A percentile compares a stretch with the other conserved stretches of the same genome.
phyloP scores from a whole-genome alignment of 2,797 vertebrate genomes.

The Cyclura pinguis region DNA sequence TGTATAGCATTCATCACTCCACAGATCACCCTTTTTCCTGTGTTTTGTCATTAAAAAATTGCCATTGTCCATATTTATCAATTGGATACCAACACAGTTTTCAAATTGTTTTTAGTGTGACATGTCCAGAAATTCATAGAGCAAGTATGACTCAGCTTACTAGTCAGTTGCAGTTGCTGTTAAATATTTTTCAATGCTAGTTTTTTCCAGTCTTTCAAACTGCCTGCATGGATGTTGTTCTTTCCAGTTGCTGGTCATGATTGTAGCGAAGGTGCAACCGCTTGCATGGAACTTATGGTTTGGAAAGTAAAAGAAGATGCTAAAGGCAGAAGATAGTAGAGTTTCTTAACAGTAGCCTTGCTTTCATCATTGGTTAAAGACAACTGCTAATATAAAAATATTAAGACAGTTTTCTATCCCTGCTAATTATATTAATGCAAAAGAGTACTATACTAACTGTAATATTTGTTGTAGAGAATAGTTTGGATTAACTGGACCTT shows the following conservation, averaged over 20 bases:
- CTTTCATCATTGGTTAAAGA: not conserved
- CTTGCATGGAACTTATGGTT: constrained; percentile 86
- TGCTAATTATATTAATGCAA: not conserved
- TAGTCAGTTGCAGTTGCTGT: not conserved
- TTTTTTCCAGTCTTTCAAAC: not conserved
- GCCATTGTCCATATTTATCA: not conserved
- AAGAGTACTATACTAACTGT: not conserved
- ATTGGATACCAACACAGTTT: not conserved
- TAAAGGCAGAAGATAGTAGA: constrained; percentile 81
- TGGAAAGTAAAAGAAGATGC: constrained; percentile 86
- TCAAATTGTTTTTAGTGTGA: not conserved
- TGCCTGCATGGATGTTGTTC: not conserved
- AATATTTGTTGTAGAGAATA: not conserved
- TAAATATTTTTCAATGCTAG: not conserved
- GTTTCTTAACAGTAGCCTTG: not conserved
- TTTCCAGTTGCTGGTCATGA: constrained; percentile 79
- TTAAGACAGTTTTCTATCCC: not conserved
- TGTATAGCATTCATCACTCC: too few relatives aligned
- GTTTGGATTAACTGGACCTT: not conserved
- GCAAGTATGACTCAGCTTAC: not conserved
- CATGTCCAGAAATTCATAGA: not conserved
- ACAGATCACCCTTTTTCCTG: too few relatives aligned
- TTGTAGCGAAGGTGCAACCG: constrained; percentile 81
- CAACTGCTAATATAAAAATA: not conserved
- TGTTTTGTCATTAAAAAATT: too few relatives aligned